phyloP scores from a whole-genome alignment of 2,888 invertebrate genomes.

The Scaptomyza polygonia region DNA sequence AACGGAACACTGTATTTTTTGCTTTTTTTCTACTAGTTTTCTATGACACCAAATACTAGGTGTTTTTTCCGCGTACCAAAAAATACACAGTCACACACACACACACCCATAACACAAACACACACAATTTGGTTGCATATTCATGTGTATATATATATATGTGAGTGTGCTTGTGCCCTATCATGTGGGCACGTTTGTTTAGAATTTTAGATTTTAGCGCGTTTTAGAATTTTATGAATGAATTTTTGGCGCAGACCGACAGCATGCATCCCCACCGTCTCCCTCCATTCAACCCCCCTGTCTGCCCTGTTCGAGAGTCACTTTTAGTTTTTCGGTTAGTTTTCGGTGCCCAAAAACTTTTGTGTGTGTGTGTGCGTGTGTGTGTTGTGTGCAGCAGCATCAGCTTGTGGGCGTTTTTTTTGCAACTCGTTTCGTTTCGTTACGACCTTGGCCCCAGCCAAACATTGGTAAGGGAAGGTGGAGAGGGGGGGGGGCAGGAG shows the following conservation, averaged over 20 bases:
- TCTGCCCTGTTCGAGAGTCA: conserved; percentile 43
- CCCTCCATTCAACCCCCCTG: not conserved
- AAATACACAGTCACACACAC: conserved; percentile 11
- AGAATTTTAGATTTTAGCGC: conserved; percentile 84
- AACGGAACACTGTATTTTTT: conserved; percentile 11
- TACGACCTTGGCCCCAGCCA: conserved; percentile 53
- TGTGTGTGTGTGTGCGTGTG: conserved; percentile 16
- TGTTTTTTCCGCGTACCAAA: conserved; percentile 27
- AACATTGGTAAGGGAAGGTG: not conserved
- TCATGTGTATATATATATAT: conserved; percentile 6
- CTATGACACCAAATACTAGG: not conserved
- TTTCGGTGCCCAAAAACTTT: conserved; percentile 55
- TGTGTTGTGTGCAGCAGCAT: not conserved
- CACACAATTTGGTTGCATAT: conserved; percentile 21
- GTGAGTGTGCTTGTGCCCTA: conserved; percentile 1
- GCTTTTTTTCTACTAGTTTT: not conserved
- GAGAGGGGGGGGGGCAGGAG: not conserved
- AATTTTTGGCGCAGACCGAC: conserved; percentile 72
- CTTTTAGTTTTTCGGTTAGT: conserved; percentile 76
- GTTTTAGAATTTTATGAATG: conserved; percentile 83
- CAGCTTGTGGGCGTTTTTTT: conserved; percentile 50
- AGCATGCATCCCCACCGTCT: not conserved
- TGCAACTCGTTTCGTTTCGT: conserved; percentile 37
- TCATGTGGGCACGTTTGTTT: conserved; percentile 65
- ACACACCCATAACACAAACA: conserved; percentile 10